Evolutionary conservation across 35 echinoderm and acorn worm genomes (phyloP), one percentile per base, ranked within the genome.

Genomic region (Hemicentrotus pulcherrimus): DNA sequence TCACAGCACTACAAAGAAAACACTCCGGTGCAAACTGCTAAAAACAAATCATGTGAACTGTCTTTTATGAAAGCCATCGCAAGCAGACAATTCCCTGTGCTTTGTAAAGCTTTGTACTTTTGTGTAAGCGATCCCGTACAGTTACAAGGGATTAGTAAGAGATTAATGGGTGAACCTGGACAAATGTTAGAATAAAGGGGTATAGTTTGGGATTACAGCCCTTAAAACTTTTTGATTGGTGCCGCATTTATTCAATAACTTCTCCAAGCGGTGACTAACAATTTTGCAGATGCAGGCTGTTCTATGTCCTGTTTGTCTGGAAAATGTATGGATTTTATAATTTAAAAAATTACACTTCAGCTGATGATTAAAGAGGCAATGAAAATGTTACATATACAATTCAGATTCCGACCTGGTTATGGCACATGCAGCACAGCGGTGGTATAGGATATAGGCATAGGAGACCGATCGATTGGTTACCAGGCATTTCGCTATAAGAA

Each of bases 1-100:
- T 78, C 65, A 78, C 65, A 28, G 65, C 65, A 78, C 65, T 78
- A 78, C 65, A 78, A 78, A 78, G 65, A 78, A 78, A 78, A 78
- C 65, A 78, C 65, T 78, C 65, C 22, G 65, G 19, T 3, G 19
- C 65, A n/a, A 78, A 78, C 65, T 78, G 65, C 65, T 78, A 22
- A 78, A 28, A 78, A 78, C 65, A 78, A 78, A 28, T 59, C 52
- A 59, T 41, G 16, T 59, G 52, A 59, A 78, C 19, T 78, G 65
- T 78, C 24, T 78, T 59, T 78, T 78, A 78, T 78, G 65, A 78
- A 78, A n/a, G 65, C 3, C 15, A 2, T 78, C 65, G 65, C 65
- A 18, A 78, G 65, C 65, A n/a, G 65, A 78, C 65, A 7, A 22
- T 78, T 78, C 6, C 0, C 65, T 78, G 5, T 4, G 22, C 65